A percentile compares a stretch with the other conserved stretches of the same genome.
These are phyloP conservation scores for Leucania comma DNA, from an alignment of 2,888 invertebrate genomes.

Conservation along the genomic window DNA sequence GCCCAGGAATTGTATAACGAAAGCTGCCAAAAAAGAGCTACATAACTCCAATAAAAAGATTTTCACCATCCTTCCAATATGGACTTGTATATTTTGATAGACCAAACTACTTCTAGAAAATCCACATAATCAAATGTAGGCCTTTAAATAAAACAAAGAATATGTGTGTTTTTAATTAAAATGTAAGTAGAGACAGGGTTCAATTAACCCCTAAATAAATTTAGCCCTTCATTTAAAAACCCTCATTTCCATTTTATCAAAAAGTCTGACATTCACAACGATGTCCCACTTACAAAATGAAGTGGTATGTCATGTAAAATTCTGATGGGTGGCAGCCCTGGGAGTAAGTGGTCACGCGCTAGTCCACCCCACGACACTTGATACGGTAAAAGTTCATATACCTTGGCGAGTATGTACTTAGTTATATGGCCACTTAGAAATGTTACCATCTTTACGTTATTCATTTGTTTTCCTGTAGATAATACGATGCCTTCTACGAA, in stretches of 20 bases:
- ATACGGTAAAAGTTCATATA: slow-evolving; percentile 48
- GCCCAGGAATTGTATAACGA: too few relatives aligned
- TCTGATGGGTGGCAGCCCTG: slow-evolving; percentile 19
- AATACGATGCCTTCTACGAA: neutral
- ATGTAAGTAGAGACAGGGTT: too few relatives aligned
- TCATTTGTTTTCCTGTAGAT: slow-evolving; percentile 37
- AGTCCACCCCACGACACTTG: slow-evolving; percentile 31
- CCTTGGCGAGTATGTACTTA: slow-evolving; percentile 16
- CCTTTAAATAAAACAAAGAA: too few relatives aligned
- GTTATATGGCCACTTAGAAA: neutral
- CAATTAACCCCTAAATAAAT: too few relatives aligned
- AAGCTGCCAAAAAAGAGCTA: neutral
- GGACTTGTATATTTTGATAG: neutral
- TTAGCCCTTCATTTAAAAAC: too few relatives aligned
- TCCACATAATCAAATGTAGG: too few relatives aligned
- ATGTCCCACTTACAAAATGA: neutral
- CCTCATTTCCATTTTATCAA: neutral
- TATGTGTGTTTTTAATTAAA: too few relatives aligned
- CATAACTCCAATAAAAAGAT: neutral
- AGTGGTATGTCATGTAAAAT: neutral
- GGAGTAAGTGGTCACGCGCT: slow-evolving; percentile 20
- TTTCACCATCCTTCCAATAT: neutral
- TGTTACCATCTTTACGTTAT: slow-evolving; percentile 27
- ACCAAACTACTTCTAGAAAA: too few relatives aligned
- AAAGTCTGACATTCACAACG: neutral